Base-by-base conservation (phyloP, 2,888 invertebrate genomes). In the Lasioglossum marginatum region DNA sequence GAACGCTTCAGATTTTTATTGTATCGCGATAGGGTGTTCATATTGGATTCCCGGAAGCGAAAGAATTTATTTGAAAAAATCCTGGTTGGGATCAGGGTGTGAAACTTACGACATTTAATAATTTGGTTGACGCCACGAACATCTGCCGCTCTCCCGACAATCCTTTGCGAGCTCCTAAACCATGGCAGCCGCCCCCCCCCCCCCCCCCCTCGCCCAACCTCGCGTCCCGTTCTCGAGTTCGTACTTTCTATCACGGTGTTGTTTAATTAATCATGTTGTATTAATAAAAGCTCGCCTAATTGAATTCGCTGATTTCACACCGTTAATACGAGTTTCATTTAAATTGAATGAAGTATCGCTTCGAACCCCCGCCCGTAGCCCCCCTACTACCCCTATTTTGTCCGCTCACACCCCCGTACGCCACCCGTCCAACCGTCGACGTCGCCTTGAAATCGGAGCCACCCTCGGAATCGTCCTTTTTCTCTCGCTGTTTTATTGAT, bases 261-360 rank as follows among this genome's bases (percentile, higher is more conserved):
- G 93, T 92, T 93, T 94, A 94, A 94, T 94, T 94, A 94, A 94
- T 94, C 94, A 94, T 94, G 92, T 93, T 92, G 92, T 93, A 93
- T 94, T 94, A 94, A 94, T 94, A 94, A 93, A 92, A 92, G 91
- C 92, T 88, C 89, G 92, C 92, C 92, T 93, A 92, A 94, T 93
- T 94, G 93, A 93, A 94, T 94, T 92, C 92, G 90, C 93, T 92
- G 93, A 94, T 94, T 94, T 92, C 92, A 91, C 91, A 90, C 87
- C 92, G 93, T 93, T 94, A 92, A 94, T 94, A 93, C 92, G 93
- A 93, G 92, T 94, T 94, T 94, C 92, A 94, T 94, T 94, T 92
- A 92, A 93, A 93, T 93, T 93, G 93, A 93, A 93, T 91, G 90
- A 92, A 92, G 91, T 92, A 90, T 92, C 90, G 91, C 85, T 81